These are phyloP conservation scores for Cryptocephalus primarius DNA, from an alignment of 2,888 invertebrate genomes.

Conservation along the genomic window DNA sequence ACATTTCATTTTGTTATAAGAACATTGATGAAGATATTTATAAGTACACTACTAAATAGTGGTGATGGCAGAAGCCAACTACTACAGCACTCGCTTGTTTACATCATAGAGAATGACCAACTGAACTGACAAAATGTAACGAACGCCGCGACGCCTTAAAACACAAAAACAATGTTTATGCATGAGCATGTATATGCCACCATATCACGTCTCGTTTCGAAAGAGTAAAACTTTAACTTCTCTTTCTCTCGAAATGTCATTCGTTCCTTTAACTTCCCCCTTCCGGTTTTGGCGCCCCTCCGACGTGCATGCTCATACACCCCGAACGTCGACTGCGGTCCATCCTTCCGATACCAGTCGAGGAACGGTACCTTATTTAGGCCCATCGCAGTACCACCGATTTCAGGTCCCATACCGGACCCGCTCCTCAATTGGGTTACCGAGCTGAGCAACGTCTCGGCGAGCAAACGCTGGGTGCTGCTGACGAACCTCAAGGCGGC, in stretches of 20 bases:
- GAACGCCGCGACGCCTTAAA: not conserved
- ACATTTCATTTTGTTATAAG: too few species aligned
- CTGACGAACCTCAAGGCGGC: slow-evolving; percentile 86
- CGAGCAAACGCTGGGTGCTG: slow-evolving; percentile 65
- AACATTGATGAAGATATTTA: too few species aligned
- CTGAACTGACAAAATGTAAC: too few species aligned
- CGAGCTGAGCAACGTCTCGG: slow-evolving; percentile 74
- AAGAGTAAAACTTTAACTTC: not conserved
- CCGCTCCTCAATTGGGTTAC: slow-evolving; percentile 81
- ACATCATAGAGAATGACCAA: too few species aligned
- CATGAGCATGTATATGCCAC: slow-evolving; percentile 26
- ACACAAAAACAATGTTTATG: slow-evolving; percentile 29
- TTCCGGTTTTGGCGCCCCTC: not conserved
- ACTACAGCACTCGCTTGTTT: too few species aligned
- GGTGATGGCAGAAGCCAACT: too few species aligned
- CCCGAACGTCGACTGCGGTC: slow-evolving; percentile 6
- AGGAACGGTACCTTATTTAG: slow-evolving; percentile 23
- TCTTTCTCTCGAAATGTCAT: slow-evolving; percentile 1
- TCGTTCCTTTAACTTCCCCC: not conserved
- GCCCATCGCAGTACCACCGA: slow-evolving; percentile 34
- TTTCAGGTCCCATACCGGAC: slow-evolving; percentile 74
- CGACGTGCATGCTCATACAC: slow-evolving; percentile 18
- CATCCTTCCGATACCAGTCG: slow-evolving; percentile 15
- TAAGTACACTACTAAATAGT: too few species aligned
- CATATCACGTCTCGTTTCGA: too few species aligned